A percentile compares a stretch with the other conserved stretches of the same genome.
Conservation (phyloP, 2,113 vertebrate species). For the Ochotona curzoniae region DNA sequence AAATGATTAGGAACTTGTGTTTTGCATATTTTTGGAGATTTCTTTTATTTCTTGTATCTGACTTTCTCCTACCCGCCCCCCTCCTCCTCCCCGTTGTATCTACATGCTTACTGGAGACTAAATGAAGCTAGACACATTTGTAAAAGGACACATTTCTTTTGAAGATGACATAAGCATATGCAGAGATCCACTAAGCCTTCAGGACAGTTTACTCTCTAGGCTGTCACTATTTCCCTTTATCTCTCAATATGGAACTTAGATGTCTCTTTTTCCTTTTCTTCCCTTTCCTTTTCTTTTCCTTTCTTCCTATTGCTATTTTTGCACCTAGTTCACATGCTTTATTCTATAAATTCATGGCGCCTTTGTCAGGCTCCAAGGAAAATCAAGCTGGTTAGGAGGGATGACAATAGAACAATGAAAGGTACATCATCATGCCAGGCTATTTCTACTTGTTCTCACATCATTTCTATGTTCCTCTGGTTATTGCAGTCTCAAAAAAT, state of each 20-base stretch:
- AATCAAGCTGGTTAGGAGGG: conserved; percentile 69
- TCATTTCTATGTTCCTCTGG: conserved; percentile 83
- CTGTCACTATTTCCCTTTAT: conserved; percentile 4
- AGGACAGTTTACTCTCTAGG: not conserved
- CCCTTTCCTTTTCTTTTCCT: too few species aligned
- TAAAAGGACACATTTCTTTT: conserved; percentile 44
- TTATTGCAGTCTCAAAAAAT: conserved; percentile 83
- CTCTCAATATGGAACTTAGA: not conserved
- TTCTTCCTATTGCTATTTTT: conserved; percentile 16
- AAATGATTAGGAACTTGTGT: conserved; percentile 62
- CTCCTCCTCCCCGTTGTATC: conserved; percentile 15
- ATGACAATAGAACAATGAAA: conserved; percentile 81
- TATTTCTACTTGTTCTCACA: conserved; percentile 81
- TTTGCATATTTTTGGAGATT: conserved; percentile 66
- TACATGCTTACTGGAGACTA: conserved; percentile 51
- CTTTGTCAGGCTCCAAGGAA: conserved; percentile 73
- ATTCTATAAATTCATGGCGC: conserved; percentile 61
- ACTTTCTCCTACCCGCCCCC: not conserved
- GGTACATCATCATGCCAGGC: conserved; percentile 79
- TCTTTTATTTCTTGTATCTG: conserved; percentile 57
- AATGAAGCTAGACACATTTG: not conserved
- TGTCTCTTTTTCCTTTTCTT: too few species aligned
- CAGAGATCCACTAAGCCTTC: conserved; percentile 56
- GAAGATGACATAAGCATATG: conserved; percentile 45
- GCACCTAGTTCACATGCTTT: conserved; percentile 56